Evolutionary conservation across 1,140 invertebrate species (phyloP).

Genomic region (Gyrodactylus bullatarudis): DNA sequence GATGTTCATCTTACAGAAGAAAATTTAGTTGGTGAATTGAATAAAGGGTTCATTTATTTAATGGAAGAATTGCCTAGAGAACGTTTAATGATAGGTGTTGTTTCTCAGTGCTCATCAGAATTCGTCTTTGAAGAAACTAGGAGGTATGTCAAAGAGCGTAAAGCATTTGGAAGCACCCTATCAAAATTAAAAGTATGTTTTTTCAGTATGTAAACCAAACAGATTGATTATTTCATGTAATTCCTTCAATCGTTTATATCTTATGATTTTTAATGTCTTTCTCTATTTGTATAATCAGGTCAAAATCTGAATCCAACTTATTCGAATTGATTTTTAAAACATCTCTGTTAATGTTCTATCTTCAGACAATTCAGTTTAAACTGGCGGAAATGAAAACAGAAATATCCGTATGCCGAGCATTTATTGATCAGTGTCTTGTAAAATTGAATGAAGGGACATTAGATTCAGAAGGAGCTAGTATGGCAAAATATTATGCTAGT

Average conservation of each 20-base stretch:
- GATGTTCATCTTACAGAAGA: slow-evolving; percentile 21
- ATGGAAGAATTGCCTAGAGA: slow-evolving; percentile 25
- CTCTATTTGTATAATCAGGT: too few relatives aligned
- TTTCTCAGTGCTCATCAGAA: slow-evolving; percentile 17
- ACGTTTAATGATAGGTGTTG: slow-evolving; percentile 18
- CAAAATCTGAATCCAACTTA: too few relatives aligned
- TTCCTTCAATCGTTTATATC: not conserved
- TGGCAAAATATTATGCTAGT: slow-evolving; percentile 23
- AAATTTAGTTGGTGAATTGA: slow-evolving; percentile 20
- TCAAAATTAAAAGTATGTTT: slow-evolving; percentile 18
- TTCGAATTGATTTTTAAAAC: too few relatives aligned
- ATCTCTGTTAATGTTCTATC: too few relatives aligned
- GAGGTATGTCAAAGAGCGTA: slow-evolving; percentile 19
- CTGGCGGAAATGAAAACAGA: slow-evolving; percentile 24
- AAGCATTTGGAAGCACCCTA: slow-evolving; percentile 23
- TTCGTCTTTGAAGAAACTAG: slow-evolving; percentile 24
- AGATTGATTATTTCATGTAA: not conserved
- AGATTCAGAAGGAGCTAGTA: slow-evolving; percentile 19
- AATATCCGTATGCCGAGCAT: slow-evolving; percentile 18
- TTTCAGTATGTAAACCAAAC: not conserved
- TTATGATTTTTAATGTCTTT: not conserved
- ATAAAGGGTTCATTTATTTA: slow-evolving; percentile 23
- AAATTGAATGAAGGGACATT: slow-evolving; percentile 16
- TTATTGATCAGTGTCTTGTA: slow-evolving; percentile 21
- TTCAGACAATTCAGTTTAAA: slow-evolving; percentile 22